Evolutionary conservation across 1,140 invertebrate genomes (phyloP).

Genomic region (Episyrphus balteatus): DNA sequence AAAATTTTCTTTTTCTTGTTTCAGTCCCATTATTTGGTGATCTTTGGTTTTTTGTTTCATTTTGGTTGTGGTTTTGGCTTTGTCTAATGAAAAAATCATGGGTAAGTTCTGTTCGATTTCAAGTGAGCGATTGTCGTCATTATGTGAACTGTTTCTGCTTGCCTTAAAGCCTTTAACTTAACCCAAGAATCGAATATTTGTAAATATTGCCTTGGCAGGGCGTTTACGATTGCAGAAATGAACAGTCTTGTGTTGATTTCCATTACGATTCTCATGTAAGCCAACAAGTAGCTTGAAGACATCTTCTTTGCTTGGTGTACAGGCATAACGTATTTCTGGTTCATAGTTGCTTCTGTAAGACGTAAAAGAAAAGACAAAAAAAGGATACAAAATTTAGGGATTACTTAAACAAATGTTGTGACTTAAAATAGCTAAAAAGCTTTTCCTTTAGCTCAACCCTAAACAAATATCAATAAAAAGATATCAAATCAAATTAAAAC

Average conservation of each 20-base stretch:
- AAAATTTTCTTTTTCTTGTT: too few relatives aligned
- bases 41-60: not conserved
- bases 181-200: constrained; percentile 52
- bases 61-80: too few relatives aligned
- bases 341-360: constrained; percentile 41
- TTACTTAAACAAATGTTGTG: too few relatives aligned
- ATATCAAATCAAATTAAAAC: too few relatives aligned
- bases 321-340: constrained; percentile 44
- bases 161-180: constrained; percentile 8
- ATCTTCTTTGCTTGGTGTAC: constrained; percentile 46
- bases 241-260: constrained; percentile 42
- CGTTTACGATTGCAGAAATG: constrained; percentile 50
- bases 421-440: too few relatives aligned
- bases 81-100: too few relatives aligned
- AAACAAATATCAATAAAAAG: too few relatives aligned
- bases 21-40: too few relatives aligned
- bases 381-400: too few relatives aligned
- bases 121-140: not conserved
- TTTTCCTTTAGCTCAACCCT: too few relatives aligned
- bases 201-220: constrained; percentile 45
- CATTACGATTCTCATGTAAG: constrained; percentile 46
- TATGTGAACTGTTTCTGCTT: not conserved
- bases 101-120: too few relatives aligned
- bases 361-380: too few relatives aligned
- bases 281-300: constrained; percentile 47